Conservation (phyloP, 1,140 invertebrate species). For the Zeugodacus cucurbitae region DNA sequence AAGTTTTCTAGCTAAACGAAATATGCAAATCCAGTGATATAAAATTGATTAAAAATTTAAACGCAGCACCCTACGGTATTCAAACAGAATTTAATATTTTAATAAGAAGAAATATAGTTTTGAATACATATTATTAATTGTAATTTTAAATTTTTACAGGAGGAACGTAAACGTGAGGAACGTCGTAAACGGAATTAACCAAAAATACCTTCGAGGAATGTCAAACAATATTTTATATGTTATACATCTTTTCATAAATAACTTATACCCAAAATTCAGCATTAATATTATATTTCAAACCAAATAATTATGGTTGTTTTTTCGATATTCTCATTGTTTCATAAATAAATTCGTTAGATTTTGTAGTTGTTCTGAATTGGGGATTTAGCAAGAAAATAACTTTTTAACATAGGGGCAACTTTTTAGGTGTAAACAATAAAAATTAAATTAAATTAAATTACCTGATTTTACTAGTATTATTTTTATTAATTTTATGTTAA, state of each 20-base stretch:
- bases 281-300: neutral
- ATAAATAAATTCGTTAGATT: neutral
- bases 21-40: neutral
- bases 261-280: neutral
- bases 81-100: neutral
- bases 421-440: neutral
- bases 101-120: neutral
- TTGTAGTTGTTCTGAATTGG: neutral
- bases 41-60: neutral
- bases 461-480: neutral
- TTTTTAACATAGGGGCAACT: too few relatives aligned
- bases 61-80: neutral
- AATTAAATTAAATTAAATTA: neutral
- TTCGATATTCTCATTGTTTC: neutral
- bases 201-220: neutral
- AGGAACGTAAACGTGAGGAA: constrained; percentile 61
- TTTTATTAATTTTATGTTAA: neutral
- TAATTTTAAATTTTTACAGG: constrained; percentile 45
- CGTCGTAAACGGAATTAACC: constrained; percentile 57
- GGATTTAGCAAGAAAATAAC: too few relatives aligned
- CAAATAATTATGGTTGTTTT: neutral
- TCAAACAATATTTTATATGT: neutral
- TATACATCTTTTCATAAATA: neutral
- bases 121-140: neutral
- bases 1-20: neutral